A percentile compares a stretch with the other conserved stretches of the same genome.
Conservation (phyloP, 1,140 invertebrate genomes). For the Drosophila mauritiana region DNA sequence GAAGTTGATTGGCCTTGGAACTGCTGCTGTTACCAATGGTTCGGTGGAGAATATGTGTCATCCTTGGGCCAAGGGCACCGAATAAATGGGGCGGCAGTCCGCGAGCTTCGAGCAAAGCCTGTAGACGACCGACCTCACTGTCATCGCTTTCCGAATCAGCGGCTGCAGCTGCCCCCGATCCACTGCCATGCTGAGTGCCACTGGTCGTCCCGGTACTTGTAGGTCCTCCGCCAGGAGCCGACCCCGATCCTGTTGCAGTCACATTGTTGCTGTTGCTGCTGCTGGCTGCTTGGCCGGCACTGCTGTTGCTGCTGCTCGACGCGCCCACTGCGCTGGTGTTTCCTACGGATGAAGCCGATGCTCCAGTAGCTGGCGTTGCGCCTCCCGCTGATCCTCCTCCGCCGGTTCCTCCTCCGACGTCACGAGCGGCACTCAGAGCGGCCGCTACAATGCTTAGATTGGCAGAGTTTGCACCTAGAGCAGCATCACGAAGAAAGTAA, state of each 20-base stretch:
- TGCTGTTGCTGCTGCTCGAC: slow-evolving; percentile 53
- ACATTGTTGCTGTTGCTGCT: slow-evolving; percentile 64
- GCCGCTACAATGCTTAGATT: slow-evolving; percentile 73
- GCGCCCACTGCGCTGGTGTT: slow-evolving; percentile 69
- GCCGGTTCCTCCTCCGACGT: slow-evolving; percentile 37
- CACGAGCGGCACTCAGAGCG: slow-evolving; percentile 65
- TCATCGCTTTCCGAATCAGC: slow-evolving; percentile 90
- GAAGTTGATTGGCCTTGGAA: slow-evolving; percentile 96
- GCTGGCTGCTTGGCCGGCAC: slow-evolving; percentile 59
- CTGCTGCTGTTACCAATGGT: slow-evolving; percentile 95
- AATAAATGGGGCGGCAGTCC: slow-evolving; percentile 98
- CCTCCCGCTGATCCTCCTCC: slow-evolving; percentile 17
- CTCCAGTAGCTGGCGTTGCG: slow-evolving; percentile 14
- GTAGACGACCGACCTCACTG: slow-evolving; percentile 94
- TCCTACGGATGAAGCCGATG: slow-evolving; percentile 29
- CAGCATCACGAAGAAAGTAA: slow-evolving; percentile 12
- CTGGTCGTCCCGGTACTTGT: slow-evolving; percentile 17
- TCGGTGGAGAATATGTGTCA: slow-evolving; percentile 98
- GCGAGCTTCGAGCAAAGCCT: slow-evolving; percentile 96
- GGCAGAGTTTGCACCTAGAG: slow-evolving; percentile 59
- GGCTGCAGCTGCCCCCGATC: slow-evolving; percentile 42
- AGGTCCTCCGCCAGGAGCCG: slow-evolving; percentile 30
- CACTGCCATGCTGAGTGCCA: slow-evolving; percentile 19
- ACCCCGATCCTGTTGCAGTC: slow-evolving; percentile 23
- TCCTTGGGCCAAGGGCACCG: slow-evolving; percentile 96